phyloP scores from a whole-genome alignment of 2,113 vertebrate genomes.

The Sinocyclocheilus rhinocerous region DNA sequence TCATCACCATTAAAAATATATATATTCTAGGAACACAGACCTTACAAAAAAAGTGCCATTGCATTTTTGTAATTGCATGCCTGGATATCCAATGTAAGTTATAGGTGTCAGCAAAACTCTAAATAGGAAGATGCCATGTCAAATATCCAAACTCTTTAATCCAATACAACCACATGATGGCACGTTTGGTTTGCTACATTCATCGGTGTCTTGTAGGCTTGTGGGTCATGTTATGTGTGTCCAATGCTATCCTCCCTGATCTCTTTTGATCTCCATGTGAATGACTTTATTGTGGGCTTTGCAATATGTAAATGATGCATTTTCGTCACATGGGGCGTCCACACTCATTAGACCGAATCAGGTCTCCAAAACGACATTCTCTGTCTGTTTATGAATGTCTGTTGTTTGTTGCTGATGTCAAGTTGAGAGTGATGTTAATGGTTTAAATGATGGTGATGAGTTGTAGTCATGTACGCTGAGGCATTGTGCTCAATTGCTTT shows the following conservation, averaged over 20 bases:
- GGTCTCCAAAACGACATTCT: neutral
- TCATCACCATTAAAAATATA: neutral
- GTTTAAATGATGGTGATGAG: slow-evolving; percentile 16
- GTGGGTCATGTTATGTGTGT: no score
- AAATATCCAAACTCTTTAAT: neutral
- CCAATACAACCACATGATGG: neutral
- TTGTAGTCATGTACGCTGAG: neutral
- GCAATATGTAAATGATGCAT: slow-evolving; percentile 39
- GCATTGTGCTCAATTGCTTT: no score
- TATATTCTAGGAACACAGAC: neutral
- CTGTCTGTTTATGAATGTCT: neutral
- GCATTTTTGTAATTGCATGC: neutral
- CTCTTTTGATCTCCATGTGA: slow-evolving; percentile 41
- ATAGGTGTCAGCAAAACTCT: neutral
- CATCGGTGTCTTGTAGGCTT: neutral
- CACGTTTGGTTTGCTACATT: neutral
- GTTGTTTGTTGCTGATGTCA: slow-evolving; percentile 10
- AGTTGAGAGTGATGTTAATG: slow-evolving; percentile 16
- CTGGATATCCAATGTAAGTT: neutral
- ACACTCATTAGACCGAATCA: slow-evolving; percentile 21
- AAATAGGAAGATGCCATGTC: no score
- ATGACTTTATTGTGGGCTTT: slow-evolving; percentile 35
- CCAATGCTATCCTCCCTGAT: neutral
- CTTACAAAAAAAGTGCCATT: no score
- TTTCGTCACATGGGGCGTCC: neutral